Base-by-base conservation (phyloP, 2,888 invertebrate genomes). In the Xylophagus ater region DNA sequence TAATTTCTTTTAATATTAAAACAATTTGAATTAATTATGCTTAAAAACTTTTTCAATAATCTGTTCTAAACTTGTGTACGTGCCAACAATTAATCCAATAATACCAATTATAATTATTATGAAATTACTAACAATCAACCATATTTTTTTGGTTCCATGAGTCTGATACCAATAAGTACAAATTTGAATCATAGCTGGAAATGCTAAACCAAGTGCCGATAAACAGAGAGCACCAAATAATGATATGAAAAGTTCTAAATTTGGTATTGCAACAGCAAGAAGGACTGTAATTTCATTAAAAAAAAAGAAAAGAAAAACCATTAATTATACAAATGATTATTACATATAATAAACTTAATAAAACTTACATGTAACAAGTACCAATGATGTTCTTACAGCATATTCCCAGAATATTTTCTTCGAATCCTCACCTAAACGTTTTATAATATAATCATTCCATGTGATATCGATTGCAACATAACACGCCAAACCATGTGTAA, bases 391-490 rank as follows among this genome's bases (percentile, higher is more conserved):
- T 46, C 93, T 73, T n/a, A 83, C 69, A 2, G 74, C 55, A 59
- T 86, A 89, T 60, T 92, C 90, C 72, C 80, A 80, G 33, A 81
- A 50, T 1, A 74, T 29, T 46, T 75, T 72, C 47, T 70, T 69
- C 4, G 72, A 68, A 59, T 69, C 73, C 54, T 76, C 73, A 33
- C 74, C 72, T 30, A 82, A 64, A 46, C 65, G 69, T 7, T 71
- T 68, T 12, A 67, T 63, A 7, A 83, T 65, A 58, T 81, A 84
- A 40, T 81, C 77, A 53, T 85, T 88, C 89, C 92, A 93, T 31
- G 86, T 71, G 48, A 97, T 89, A 54, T 88, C 86, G 51, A 94
- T 81, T 6, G 96, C 93, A 2, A 97, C 96, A 64, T 94, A 97
- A 62, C 92, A 87, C 54, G 94, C 93, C 23, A 97, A 69, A 0